These are phyloP conservation scores for Tortricodes alternella DNA, from an alignment of 2,888 invertebrate species.

Conservation along the genomic window DNA sequence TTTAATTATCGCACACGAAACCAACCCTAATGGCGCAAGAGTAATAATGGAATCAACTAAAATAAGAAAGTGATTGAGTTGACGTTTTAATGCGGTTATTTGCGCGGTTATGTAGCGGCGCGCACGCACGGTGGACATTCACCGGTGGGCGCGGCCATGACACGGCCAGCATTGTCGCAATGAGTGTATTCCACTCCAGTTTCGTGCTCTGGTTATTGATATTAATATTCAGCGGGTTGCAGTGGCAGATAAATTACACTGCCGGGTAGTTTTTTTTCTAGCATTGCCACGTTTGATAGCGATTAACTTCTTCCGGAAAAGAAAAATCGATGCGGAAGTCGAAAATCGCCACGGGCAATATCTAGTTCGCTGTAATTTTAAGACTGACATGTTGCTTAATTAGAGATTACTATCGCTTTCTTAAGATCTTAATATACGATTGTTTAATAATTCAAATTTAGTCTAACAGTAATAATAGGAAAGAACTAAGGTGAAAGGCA, in stretches of 20 bases:
- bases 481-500: constrained; percentile 9
- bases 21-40: constrained; percentile 18
- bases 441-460: constrained; percentile 13
- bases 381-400: not conserved
- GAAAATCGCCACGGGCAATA: too few relatives aligned
- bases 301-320: too few relatives aligned
- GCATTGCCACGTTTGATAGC: not conserved
- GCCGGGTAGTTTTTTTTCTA: not conserved
- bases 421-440: constrained; percentile 20
- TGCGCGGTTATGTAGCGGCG: constrained; percentile 16
- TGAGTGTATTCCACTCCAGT: constrained; percentile 32
- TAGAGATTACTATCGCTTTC: constrained; percentile 9
- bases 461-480: constrained; percentile 9
- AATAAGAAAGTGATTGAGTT: constrained; percentile 31
- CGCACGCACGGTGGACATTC: constrained; percentile 50
- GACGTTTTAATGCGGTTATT: constrained; percentile 24
- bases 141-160: constrained; percentile 70
- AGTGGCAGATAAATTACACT: not conserved
- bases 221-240: not conserved
- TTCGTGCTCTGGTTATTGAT: constrained; percentile 4
- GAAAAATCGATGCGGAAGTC: too few relatives aligned
- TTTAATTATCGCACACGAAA: not conserved
- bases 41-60: constrained; percentile 26
- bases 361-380: too few relatives aligned
- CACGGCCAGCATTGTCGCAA: constrained; percentile 72